Evolutionary conservation across 2,113 vertebrate genomes (phyloP).

Genomic region (Bufo bufo): DNA sequence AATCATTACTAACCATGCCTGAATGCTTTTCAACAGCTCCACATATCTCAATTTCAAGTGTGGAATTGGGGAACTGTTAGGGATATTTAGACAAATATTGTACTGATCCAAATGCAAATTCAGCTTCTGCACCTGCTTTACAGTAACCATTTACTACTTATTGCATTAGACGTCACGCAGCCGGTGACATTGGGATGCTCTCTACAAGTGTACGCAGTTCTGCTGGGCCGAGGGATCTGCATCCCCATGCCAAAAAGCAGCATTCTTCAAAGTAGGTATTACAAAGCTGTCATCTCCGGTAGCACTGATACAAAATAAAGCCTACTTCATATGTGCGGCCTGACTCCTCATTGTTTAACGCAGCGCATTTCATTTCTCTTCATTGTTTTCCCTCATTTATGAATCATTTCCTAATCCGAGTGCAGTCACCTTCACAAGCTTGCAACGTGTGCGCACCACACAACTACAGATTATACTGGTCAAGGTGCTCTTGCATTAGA

Average conservation of each 20-base stretch:
- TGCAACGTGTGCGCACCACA: not conserved
- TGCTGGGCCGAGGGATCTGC: conserved; percentile 64
- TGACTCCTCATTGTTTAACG: conserved; percentile 54
- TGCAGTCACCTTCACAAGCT: conserved; percentile 50
- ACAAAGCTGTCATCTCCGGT: conserved; percentile 67
- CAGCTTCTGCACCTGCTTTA: not conserved
- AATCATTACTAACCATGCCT: too few species aligned
- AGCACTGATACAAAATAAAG: conserved; percentile 54
- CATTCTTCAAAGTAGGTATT: conserved; percentile 62
- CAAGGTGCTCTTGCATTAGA: conserved; percentile 43
- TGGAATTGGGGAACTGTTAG: not conserved
- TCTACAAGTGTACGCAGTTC: conserved; percentile 64
- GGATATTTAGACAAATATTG: not conserved
- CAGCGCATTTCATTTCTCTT: conserved; percentile 60
- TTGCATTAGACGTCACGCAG: not conserved
- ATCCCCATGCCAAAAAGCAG: conserved; percentile 68
- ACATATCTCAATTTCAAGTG: too few species aligned
- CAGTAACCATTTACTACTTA: not conserved
- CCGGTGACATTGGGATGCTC: conserved; percentile 66
- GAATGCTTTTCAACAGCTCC: too few species aligned
- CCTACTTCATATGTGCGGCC: conserved; percentile 62
- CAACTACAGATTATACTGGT: not conserved
- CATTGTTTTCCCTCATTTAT: conserved; percentile 60
- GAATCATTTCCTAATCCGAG: conserved; percentile 45
- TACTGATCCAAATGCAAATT: not conserved